These are phyloP conservation scores for Drosophila tripunctata DNA, from an alignment of 2,888 invertebrate genomes.

Conservation along the genomic window DNA sequence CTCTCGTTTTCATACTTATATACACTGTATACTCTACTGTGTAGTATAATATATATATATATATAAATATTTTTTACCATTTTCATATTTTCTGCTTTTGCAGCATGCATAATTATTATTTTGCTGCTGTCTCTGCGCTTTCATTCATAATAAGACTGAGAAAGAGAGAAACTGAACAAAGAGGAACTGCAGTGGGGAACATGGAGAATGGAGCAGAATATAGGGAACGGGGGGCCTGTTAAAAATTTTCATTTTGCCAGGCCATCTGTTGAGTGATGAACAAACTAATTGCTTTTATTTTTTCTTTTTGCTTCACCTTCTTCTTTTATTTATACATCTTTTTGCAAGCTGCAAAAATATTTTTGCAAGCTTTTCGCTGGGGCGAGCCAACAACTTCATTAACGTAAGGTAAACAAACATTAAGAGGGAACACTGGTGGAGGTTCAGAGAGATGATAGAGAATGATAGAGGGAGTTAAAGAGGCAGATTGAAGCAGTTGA, in stretches of 20 bases:
- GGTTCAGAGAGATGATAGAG: background rate
- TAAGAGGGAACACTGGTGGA: slow-evolving; percentile 35
- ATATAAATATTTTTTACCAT: slow-evolving; percentile 9
- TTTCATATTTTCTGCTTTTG: slow-evolving; percentile 23
- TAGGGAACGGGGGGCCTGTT: slow-evolving; percentile 32
- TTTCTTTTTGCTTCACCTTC: slow-evolving; percentile 19
- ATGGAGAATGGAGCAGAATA: background rate
- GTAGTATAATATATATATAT: slow-evolving; percentile 22
- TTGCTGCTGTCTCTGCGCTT: slow-evolving; percentile 52
- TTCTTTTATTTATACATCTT: slow-evolving; percentile 31
- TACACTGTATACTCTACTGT: background rate
- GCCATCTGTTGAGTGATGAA: slow-evolving; percentile 81
- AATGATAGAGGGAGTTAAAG: background rate
- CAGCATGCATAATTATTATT: slow-evolving; percentile 70
- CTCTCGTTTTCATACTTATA: slow-evolving; percentile 33
- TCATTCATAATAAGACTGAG: slow-evolving; percentile 49
- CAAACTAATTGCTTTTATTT: slow-evolving; percentile 81
- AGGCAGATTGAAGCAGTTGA: slow-evolving; percentile 23
- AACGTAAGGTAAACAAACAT: slow-evolving; percentile 76
- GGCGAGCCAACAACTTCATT: slow-evolving; percentile 74
- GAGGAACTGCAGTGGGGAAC: background rate
- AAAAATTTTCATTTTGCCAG: slow-evolving; percentile 67
- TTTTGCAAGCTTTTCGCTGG: slow-evolving; percentile 60
- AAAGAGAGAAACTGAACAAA: background rate
- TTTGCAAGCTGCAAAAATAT: slow-evolving; percentile 65